Evolutionary conservation across 1,140 invertebrate species (phyloP).

Genomic region (Zaprionus africanus): DNA sequence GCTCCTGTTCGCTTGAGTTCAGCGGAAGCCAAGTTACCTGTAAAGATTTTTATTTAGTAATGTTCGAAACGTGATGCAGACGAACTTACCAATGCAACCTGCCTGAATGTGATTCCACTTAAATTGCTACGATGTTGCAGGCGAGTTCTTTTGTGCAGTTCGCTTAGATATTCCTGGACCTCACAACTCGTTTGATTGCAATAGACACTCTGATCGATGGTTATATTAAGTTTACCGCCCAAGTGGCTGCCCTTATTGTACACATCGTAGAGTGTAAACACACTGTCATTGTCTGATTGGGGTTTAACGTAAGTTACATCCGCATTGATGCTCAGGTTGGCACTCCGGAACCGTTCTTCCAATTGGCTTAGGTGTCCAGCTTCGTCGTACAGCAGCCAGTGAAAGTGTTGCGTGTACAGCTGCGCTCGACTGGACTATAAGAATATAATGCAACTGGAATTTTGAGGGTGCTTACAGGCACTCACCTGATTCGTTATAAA

Average conservation of each 20-base stretch:
- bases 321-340: constrained; percentile 70
- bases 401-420: constrained; percentile 55
- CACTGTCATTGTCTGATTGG: not conserved
- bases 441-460: not conserved
- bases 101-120: constrained; percentile 63
- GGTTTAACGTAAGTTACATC: constrained; percentile 56
- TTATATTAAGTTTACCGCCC: constrained; percentile 73
- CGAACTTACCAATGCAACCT: constrained; percentile 60
- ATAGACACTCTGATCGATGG: constrained; percentile 62
- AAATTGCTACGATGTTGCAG: constrained; percentile 64
- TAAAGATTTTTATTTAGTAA: not conserved
- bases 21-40: constrained; percentile 58
- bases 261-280: constrained; percentile 67
- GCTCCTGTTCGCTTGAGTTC: constrained; percentile 28
- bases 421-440: constrained; percentile 56
- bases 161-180: constrained; percentile 53
- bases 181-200: constrained; percentile 56
- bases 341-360: constrained; percentile 32
- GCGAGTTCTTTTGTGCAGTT: constrained; percentile 49
- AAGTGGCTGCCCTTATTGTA: constrained; percentile 75
- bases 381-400: constrained; percentile 73
- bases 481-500: constrained; percentile 60
- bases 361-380: constrained; percentile 46
- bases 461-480: not conserved
- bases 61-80: not conserved